phyloP scores from a whole-genome alignment of 2,888 invertebrate species.

The Isotomurus palustris region DNA sequence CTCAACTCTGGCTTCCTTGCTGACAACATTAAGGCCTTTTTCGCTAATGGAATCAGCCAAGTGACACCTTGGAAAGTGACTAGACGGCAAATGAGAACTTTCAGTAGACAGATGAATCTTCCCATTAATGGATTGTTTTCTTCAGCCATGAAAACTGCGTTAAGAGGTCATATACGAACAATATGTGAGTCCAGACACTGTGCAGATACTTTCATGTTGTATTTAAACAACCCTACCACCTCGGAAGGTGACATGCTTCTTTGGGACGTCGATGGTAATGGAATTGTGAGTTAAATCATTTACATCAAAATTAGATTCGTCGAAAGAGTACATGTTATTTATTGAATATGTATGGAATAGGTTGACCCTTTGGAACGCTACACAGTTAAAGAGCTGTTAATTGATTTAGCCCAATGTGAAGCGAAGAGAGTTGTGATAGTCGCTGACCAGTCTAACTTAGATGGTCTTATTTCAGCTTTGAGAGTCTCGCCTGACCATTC shows the following conservation, averaged over 20 bases:
- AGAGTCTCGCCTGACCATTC: conserved; percentile 37
- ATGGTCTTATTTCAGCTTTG: conserved; percentile 39
- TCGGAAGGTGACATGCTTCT: conserved; percentile 53
- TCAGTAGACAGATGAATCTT: conserved; percentile 1
- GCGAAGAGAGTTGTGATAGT: conserved; percentile 53
- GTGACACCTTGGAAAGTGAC: not conserved
- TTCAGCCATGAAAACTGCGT: conserved; percentile 50
- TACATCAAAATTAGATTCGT: not conserved
- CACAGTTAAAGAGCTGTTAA: conserved; percentile 52
- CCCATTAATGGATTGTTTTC: conserved; percentile 27
- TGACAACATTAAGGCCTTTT: conserved; percentile 54
- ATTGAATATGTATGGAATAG: conserved; percentile 16
- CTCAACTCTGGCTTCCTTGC: conserved; percentile 52
- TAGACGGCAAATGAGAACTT: not conserved
- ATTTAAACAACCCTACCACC: conserved; percentile 53
- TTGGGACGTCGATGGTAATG: conserved; percentile 55
- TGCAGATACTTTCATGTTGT: conserved; percentile 54
- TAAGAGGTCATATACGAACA: conserved; percentile 53
- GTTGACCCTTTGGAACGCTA: conserved; percentile 50
- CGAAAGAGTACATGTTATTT: not conserved
- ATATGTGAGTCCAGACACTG: conserved; percentile 53
- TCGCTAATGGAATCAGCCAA: conserved; percentile 51
- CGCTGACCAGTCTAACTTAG: conserved; percentile 54
- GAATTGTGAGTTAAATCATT: conserved; percentile 49
- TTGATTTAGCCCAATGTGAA: conserved; percentile 52